phyloP scores from a whole-genome alignment of 2,888 invertebrate species.

The Scaptomyza polygonia region DNA sequence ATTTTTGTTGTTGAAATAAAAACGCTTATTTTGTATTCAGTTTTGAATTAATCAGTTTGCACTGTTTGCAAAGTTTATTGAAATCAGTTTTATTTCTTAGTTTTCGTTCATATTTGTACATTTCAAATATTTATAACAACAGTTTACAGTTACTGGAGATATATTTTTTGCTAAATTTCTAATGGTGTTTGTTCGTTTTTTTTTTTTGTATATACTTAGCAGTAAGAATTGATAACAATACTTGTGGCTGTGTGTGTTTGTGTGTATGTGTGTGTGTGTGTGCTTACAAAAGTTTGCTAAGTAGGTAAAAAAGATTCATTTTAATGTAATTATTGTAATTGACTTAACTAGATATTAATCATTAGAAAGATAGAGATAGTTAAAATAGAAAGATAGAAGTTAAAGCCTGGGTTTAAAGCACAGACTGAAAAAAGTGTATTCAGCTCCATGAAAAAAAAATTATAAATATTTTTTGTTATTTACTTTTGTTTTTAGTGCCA shows the following conservation, averaged over 20 bases:
- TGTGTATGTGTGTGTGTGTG: slow-evolving; percentile 41
- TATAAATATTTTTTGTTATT: slow-evolving; percentile 21
- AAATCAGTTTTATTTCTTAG: slow-evolving; percentile 36
- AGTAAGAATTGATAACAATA: slow-evolving; percentile 57
- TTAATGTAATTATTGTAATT: slow-evolving; percentile 36
- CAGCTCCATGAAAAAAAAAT: too few species aligned
- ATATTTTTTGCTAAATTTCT: slow-evolving; percentile 25
- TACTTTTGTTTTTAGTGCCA: slow-evolving; percentile 13
- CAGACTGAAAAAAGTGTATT: slow-evolving; percentile 30
- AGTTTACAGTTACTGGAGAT: slow-evolving; percentile 52
- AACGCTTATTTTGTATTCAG: slow-evolving; percentile 74
- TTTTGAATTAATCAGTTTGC: slow-evolving; percentile 69
- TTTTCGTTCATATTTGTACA: slow-evolving; percentile 43
- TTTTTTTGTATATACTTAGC: slow-evolving; percentile 58
- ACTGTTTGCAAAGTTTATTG: slow-evolving; percentile 70
- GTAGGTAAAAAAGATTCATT: slow-evolving; percentile 35
- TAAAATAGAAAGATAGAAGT: slow-evolving; percentile 38
- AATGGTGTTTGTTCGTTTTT: background rate
- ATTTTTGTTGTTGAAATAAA: slow-evolving; percentile 61
- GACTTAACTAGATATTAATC: slow-evolving; percentile 70
- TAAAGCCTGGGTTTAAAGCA: slow-evolving; percentile 13
- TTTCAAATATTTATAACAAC: slow-evolving; percentile 38
- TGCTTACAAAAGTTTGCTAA: slow-evolving; percentile 74
- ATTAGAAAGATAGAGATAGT: slow-evolving; percentile 56
- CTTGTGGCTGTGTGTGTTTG: slow-evolving; percentile 31